phyloP scores from a whole-genome alignment of 2,888 invertebrate species.

The Sarcophaga variegata region DNA sequence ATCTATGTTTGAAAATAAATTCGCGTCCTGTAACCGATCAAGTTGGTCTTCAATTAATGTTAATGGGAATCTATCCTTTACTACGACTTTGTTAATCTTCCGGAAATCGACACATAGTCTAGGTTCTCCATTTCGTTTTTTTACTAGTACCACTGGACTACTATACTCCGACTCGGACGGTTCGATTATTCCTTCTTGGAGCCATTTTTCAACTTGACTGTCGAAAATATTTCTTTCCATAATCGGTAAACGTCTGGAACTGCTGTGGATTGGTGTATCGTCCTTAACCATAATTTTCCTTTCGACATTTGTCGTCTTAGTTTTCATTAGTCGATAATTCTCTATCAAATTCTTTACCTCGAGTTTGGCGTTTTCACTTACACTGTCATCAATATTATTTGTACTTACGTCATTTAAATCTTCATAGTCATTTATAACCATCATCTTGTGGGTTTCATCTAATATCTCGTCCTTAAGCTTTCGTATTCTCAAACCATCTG shows the following conservation, averaged over 20 bases:
- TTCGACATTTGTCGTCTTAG: slow-evolving; percentile 69
- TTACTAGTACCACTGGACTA: slow-evolving; percentile 67
- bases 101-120: slow-evolving; percentile 65
- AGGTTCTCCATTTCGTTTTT: slow-evolving; percentile 71
- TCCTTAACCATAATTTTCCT: slow-evolving; percentile 73
- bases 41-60: slow-evolving; percentile 63
- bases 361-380: slow-evolving; percentile 36
- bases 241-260: slow-evolving; percentile 27
- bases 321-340: slow-evolving; percentile 71
- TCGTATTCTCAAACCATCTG: slow-evolving; percentile 17
- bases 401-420: slow-evolving; percentile 15
- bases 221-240: slow-evolving; percentile 46
- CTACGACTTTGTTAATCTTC: slow-evolving; percentile 50
- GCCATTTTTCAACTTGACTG: slow-evolving; percentile 48
- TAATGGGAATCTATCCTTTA: slow-evolving; percentile 58
- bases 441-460: slow-evolving; percentile 26
- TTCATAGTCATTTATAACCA: slow-evolving; percentile 27
- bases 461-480: slow-evolving; percentile 22
- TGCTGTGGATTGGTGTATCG: slow-evolving; percentile 36
- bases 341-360: slow-evolving; percentile 64
- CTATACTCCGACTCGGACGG: slow-evolving; percentile 65
- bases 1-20: slow-evolving; percentile 60
- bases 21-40: slow-evolving; percentile 55
- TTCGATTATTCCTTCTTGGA: slow-evolving; percentile 56
- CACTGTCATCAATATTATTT: slow-evolving; percentile 7